phyloP scores from a whole-genome alignment of 2,113 vertebrate genomes.

The Antennarius striatus region DNA sequence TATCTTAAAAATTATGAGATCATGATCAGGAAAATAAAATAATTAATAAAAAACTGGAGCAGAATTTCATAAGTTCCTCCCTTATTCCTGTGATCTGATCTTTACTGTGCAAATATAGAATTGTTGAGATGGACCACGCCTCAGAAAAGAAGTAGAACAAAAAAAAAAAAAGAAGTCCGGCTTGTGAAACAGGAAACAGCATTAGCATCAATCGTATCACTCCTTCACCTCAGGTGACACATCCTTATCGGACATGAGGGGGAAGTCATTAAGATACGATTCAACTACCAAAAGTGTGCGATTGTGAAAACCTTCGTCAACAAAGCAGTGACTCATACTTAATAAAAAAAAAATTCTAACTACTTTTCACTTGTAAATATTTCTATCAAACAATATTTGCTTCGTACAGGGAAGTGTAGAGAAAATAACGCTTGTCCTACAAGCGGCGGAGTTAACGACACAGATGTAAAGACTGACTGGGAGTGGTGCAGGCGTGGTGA shows the following conservation, averaged over 20 bases:
- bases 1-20: no score
- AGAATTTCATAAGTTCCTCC: constrained; percentile 16
- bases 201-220: background rate
- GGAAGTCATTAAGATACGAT: no score
- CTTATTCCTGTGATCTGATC: constrained; percentile 29
- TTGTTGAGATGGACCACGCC: background rate
- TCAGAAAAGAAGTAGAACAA: background rate
- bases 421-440: no score
- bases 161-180: background rate
- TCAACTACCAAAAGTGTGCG: no score
- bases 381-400: no score
- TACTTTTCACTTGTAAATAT: no score
- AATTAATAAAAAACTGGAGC: no score
- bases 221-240: background rate
- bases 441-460: constrained; percentile 8
- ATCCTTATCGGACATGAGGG: constrained; percentile 8
- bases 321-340: no score
- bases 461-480: background rate
- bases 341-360: no score
- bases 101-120: background rate
- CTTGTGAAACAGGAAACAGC: constrained; percentile 1
- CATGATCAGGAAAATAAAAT: no score
- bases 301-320: no score
- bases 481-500: constrained; percentile 1
- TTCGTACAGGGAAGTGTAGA: no score